Percentiles rank a stretch among this genome's conserved stretches.
phyloP scores from a whole-genome alignment of 1,140 invertebrate genomes.

The Temnothorax nylanderi region DNA sequence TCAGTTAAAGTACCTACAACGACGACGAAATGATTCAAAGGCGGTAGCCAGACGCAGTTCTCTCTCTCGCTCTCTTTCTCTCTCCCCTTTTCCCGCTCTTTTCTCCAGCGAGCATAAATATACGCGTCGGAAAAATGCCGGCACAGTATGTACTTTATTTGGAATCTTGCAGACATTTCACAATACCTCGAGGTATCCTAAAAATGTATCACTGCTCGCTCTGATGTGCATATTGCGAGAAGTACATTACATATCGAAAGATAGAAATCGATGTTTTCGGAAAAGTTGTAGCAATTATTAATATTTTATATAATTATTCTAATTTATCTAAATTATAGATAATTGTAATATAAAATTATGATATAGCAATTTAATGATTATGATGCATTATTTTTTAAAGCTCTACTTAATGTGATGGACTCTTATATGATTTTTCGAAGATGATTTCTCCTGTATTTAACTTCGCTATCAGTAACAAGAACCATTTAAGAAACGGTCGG shows the following conservation, averaged over 20 bases:
- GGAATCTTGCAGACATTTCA: slow-evolving; percentile 32
- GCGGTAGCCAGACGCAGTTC: slow-evolving; percentile 18
- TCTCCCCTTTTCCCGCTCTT: not conserved
- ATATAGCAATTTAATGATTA: not conserved
- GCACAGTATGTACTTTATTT: slow-evolving; percentile 19
- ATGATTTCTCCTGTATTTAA: not conserved
- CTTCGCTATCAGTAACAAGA: not conserved
- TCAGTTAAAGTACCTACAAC: slow-evolving; percentile 61
- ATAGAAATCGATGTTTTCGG: not conserved
- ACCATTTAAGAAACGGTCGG: not conserved
- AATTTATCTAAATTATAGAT: not conserved
- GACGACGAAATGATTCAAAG: slow-evolving; percentile 67
- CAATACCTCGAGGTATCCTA: slow-evolving; percentile 35
- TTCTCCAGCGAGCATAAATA: slow-evolving; percentile 1
- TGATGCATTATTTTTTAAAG: not conserved
- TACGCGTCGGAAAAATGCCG: slow-evolving; percentile 25
- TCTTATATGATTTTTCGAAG: not conserved
- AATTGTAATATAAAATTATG: not conserved
- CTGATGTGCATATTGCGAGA: not conserved
- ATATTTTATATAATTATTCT: not conserved
- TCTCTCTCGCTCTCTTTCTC: not conserved
- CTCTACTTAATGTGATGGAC: not conserved
- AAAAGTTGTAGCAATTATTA: not conserved
- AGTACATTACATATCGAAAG: not conserved
- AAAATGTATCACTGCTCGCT: slow-evolving; percentile 10